These are phyloP conservation scores for Metopolophium dirhodum DNA, from an alignment of 1,140 invertebrate species.

Conservation along the genomic window DNA sequence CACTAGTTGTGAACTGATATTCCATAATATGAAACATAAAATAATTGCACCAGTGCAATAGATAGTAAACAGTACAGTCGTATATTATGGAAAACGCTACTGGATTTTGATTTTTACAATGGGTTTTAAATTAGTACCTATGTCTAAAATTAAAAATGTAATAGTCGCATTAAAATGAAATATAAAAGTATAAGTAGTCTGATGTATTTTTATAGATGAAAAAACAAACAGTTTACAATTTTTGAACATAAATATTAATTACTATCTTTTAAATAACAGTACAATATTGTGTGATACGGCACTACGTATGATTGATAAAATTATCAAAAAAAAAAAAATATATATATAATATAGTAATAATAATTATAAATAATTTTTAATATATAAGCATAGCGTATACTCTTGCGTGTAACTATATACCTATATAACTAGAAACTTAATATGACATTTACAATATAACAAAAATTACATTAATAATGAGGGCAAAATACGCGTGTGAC, in stretches of 20 bases:
- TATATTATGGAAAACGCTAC: too few species aligned
- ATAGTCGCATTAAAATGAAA: neutral
- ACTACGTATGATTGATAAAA: neutral
- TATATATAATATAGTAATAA: neutral
- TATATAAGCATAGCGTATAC: neutral
- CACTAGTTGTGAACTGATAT: too few species aligned
- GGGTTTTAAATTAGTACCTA: too few species aligned
- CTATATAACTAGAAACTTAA: conserved; percentile 30
- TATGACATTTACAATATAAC: conserved; percentile 31
- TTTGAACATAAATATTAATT: conserved; percentile 29
- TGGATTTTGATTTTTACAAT: too few species aligned
- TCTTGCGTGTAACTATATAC: neutral
- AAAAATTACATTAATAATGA: conserved; percentile 21
- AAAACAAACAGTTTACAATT: conserved; percentile 29
- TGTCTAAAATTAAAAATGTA: neutral
- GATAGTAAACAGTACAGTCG: too few species aligned
- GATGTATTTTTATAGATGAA: conserved; percentile 16
- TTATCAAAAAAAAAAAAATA: neutral
- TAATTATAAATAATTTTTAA: conserved; percentile 8
- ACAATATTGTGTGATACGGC: conserved; percentile 16
- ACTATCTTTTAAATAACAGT: conserved; percentile 25
- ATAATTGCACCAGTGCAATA: too few species aligned
- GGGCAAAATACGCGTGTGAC: neutral
- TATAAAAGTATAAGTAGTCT: neutral
- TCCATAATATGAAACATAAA: too few species aligned